A percentile compares a stretch with the other conserved stretches of the same genome.
Conservation (phyloP, 2,797 vertebrate species). For the Halcyon smyrnensis region DNA sequence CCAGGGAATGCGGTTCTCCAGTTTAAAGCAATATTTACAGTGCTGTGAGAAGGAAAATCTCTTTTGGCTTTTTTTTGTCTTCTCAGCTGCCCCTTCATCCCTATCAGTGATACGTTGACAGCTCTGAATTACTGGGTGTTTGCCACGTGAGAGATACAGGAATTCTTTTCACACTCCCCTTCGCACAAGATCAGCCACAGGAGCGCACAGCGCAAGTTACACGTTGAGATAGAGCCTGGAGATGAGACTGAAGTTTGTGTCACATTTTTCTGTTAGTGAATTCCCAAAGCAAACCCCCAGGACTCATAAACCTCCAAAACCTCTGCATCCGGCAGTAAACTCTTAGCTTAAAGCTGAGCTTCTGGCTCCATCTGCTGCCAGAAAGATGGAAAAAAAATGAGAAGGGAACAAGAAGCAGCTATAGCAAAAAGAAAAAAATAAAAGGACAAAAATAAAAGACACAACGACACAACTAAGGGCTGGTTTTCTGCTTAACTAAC, state of each 20-base stretch:
- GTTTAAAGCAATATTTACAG: neutral
- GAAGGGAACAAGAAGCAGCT: neutral
- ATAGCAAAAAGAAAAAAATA: neutral
- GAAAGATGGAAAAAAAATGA: neutral
- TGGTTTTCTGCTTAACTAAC: neutral
- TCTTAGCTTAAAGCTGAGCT: neutral
- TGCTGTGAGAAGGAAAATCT: neutral
- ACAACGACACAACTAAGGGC: neutral
- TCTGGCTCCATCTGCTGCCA: constrained; percentile 67
- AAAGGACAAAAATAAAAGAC: neutral
- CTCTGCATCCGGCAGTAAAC: neutral
- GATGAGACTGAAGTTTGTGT: neutral
- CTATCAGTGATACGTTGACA: neutral
- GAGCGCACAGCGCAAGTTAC: accelerated
- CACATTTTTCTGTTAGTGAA: neutral
- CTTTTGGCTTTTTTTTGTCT: too few relatives aligned
- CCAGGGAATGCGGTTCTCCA: neutral
- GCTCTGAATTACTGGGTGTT: neutral
- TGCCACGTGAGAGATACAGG: accelerated
- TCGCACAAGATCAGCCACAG: neutral
- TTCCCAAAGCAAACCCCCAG: neutral
- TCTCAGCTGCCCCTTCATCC: neutral
- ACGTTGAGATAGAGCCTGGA: accelerated
- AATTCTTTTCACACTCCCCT: neutral
- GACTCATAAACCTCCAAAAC: neutral